Base-by-base conservation (phyloP, 2,888 invertebrate genomes). In the Eupsilia transversa region DNA sequence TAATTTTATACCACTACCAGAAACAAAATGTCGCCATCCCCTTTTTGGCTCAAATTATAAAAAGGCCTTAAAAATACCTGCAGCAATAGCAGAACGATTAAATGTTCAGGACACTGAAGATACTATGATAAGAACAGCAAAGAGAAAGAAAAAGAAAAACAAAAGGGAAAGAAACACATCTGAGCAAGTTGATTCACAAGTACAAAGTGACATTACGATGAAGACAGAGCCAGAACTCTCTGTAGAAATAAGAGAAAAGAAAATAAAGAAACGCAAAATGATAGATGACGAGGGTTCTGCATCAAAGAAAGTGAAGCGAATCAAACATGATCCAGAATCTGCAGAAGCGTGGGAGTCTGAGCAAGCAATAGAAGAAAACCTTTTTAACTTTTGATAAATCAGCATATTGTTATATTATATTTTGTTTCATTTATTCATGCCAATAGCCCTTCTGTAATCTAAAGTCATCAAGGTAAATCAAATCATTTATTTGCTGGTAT, bases 11-110 rank as follows among this genome's bases (percentile, higher is more conserved):
- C 93, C 94, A 23, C 82, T 95, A 57, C 95, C 95, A 3, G 93
- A 94, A 54, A 95, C 94, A 14, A 95, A 95, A 86, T 92, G 91
- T 75, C 92, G 95, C 1, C 96, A 96, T 87, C 96, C 95, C 10
- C 89, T 96, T 2, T 94, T 96, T 86, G 95, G 95, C 2, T 80
- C 89, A 2, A 84, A 94, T 83, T 96, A 94, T 83, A 94, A 93
- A 79, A 93, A 91, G 77, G 90, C 91, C 14, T 89, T 94, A 7
- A 93, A 93, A 86, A 74, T 94, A 66, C 91, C 93, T 10, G 54
- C 87, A 49, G 75, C 85, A n/a, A 85, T 93, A 59, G 85, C 86
- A 23, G 88, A 90, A 74, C 88, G 92, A 3, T 87, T 94, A 60
- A 86, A 89, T 30, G 71, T 70, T 63, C 72, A 69, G 9, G 64